Evolutionary conservation across 1,140 invertebrate species (phyloP), one percentile per base, ranked within the genome.

Genomic region (Mercenaria mercenaria): DNA sequence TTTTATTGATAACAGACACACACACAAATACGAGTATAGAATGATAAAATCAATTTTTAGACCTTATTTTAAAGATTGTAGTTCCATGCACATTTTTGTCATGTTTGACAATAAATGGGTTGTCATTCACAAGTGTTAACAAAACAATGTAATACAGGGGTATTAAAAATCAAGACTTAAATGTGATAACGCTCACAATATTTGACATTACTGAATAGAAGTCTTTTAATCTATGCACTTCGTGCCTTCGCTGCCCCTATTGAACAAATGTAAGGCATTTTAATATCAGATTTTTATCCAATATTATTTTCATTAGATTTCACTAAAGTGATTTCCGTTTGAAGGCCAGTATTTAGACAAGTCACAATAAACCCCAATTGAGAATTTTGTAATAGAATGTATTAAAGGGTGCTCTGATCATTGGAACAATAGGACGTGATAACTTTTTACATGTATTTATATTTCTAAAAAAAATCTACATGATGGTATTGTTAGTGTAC

Each of bases 251-350:
- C 4, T 52, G 61, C 18, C 83, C n/a, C n/a, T 26, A 56, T 29
- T 26, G 61, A 67, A 47, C 69, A 41, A 43, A 64, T 37, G 6
- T 72, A 74, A 74, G 69, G 29, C 69, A 41, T 39, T 74, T 74
- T 23, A 74, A 74, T 74, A 39, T 39, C 34, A 23, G 69, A 74
- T 74, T 74, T 69, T 41, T 39, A 47, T 41, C 37, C 41, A 74
- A 74, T 74, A 41, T 74, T 39, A 74, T 74, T 74, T 39, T 74
- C 4, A 74, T 74, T 74, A 6, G 34, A 74, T 74, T 64, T 64
- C 37, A 10, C 20, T 74, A 47, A 74, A 74, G 37, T 74, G 69
- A 74, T 74, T 74, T 47, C 2, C 23, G 23, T 29, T 10, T 10
- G 37, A 47, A 74, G 37, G 69, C 20, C 41, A 10, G 3, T 69